A percentile compares a stretch with the other conserved stretches of the same genome.
Evolutionary conservation across 1,140 invertebrate genomes (phyloP).

Genomic region (Semibalanus balanoides): DNA sequence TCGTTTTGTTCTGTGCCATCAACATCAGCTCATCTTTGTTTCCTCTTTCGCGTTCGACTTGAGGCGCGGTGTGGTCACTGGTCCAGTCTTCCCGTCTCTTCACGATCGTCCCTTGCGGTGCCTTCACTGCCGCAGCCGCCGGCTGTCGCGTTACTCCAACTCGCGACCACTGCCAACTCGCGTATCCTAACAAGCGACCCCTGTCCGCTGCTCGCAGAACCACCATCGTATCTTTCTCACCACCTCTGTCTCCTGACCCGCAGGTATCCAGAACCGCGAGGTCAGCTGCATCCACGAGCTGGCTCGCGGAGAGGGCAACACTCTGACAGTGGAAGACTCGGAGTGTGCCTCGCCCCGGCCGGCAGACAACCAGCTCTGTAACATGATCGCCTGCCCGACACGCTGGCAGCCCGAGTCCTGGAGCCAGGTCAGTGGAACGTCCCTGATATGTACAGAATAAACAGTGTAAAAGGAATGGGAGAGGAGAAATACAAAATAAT

Average conservation of each 20-base stretch:
- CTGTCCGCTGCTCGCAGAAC: neutral
- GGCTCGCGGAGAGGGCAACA: constrained; percentile 65
- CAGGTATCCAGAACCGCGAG: constrained; percentile 28
- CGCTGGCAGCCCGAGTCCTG: constrained; percentile 68
- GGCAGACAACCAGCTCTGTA: constrained; percentile 72
- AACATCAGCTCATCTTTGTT: too few relatives aligned
- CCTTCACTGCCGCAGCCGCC: too few relatives aligned
- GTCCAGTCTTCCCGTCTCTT: too few relatives aligned
- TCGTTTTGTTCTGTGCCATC: too few relatives aligned
- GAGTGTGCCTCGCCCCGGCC: constrained; percentile 79
- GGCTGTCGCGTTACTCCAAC: too few relatives aligned
- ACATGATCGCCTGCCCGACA: constrained; percentile 76
- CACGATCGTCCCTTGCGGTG: too few relatives aligned
- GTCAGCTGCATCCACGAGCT: constrained; percentile 84
- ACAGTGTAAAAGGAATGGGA: too few relatives aligned
- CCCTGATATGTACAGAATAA: neutral
- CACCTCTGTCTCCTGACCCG: constrained; percentile 3
- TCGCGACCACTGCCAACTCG: too few relatives aligned
- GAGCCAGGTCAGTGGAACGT: constrained; percentile 45
- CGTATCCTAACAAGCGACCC: too few relatives aligned
- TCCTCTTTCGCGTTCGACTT: too few relatives aligned
- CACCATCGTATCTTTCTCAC: neutral
- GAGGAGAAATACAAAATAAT: neutral
- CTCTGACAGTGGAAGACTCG: constrained; percentile 68
- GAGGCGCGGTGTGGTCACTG: too few relatives aligned